Conservation (phyloP, 2,888 invertebrate genomes). For the Portevinia maculata region DNA sequence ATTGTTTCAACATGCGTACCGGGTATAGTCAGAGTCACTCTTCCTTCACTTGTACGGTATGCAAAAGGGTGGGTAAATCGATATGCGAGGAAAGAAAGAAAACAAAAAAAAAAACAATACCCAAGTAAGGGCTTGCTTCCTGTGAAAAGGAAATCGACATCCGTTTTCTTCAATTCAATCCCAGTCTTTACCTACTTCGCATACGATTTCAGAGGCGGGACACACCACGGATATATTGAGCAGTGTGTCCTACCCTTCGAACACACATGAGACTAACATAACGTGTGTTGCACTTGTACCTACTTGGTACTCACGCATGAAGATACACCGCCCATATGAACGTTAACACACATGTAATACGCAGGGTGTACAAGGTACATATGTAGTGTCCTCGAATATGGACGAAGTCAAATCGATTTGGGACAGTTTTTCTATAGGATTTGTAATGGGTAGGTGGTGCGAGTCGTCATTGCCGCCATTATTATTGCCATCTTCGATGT, state of each 20-base stretch:
- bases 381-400: conserved; percentile 51
- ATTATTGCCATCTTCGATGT: conserved; percentile 23
- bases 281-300: conserved; percentile 60
- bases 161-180: conserved; percentile 61
- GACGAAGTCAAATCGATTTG: conserved; percentile 68
- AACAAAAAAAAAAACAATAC: conserved; percentile 16
- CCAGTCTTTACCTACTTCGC: conserved; percentile 38
- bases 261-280: conserved; percentile 32
- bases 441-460: conserved; percentile 39
- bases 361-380: neutral
- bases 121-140: conserved; percentile 59
- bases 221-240: conserved; percentile 8
- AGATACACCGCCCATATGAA: conserved; percentile 36
- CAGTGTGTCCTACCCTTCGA: conserved; percentile 15
- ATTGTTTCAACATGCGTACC: conserved; percentile 69
- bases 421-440: conserved; percentile 37
- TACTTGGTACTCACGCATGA: conserved; percentile 37
- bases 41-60: neutral
- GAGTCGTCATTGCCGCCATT: conserved; percentile 57
- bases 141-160: conserved; percentile 66
- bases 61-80: conserved; percentile 63
- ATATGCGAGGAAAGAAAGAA: conserved; percentile 30
- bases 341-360: conserved; percentile 29
- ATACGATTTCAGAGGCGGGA: conserved; percentile 67
- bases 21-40: conserved; percentile 37